phyloP scores from a whole-genome alignment of 2,888 invertebrate species.

The Seira musarum region DNA sequence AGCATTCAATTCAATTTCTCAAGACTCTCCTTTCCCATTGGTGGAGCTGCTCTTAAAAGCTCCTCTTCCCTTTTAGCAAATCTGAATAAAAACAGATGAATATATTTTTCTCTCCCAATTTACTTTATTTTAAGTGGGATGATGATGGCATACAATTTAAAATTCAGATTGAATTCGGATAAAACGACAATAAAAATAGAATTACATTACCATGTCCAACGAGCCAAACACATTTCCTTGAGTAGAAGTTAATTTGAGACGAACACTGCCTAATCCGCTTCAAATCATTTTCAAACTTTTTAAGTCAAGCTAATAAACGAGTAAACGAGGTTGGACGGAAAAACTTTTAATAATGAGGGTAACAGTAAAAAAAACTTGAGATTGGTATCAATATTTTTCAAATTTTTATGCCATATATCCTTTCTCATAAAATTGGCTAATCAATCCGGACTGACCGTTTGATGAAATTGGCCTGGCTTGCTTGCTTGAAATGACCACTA shows the following conservation, averaged over 20 bases:
- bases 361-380: neutral
- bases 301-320: too few species aligned
- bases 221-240: too few species aligned
- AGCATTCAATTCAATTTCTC: too few species aligned
- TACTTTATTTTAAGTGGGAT: slow-evolving; percentile 1
- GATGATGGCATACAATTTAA: neutral
- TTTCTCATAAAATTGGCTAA: too few species aligned
- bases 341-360: slow-evolving; percentile 2
- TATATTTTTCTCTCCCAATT: neutral
- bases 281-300: too few species aligned
- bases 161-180: slow-evolving; percentile 13
- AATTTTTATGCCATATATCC: neutral
- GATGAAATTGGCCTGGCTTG: too few species aligned
- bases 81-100: too few species aligned
- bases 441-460: too few species aligned
- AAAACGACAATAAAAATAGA: slow-evolving; percentile 10
- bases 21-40: too few species aligned
- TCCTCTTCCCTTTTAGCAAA: too few species aligned
- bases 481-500: too few species aligned
- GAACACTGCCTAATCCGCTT: neutral
- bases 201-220: neutral
- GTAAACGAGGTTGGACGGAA: neutral
- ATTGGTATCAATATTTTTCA: neutral
- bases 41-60: too few species aligned
- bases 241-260: slow-evolving; percentile 10